These are phyloP conservation scores for Trachelus troglodyta DNA, from an alignment of 2,888 invertebrate species.

Conservation along the genomic window DNA sequence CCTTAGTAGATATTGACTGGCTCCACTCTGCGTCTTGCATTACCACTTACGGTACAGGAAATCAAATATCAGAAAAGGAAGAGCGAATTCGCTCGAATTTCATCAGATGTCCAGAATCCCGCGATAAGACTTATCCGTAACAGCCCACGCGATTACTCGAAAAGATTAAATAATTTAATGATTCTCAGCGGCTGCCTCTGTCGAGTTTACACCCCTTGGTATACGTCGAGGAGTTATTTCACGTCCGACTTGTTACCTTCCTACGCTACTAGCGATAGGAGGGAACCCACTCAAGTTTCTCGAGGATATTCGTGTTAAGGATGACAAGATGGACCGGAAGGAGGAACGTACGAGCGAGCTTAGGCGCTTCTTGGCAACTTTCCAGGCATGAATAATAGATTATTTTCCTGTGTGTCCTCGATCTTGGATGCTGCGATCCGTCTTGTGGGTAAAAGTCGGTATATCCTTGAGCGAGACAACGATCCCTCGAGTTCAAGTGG, in stretches of 20 bases:
- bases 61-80: not conserved
- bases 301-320: not conserved
- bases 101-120: not conserved
- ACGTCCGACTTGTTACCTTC: not conserved
- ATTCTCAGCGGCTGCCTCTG: too few relatives aligned
- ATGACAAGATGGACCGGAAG: not conserved
- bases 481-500: not conserved
- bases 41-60: not conserved
- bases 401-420: conserved; percentile 18
- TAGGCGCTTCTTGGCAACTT: conserved; percentile 23
- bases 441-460: not conserved
- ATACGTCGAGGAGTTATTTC: not conserved
- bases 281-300: not conserved
- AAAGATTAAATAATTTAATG: not conserved
- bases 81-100: not conserved
- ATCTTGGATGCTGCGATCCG: not conserved
- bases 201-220: not conserved
- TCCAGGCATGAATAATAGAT: conserved; percentile 36
- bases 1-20: not conserved
- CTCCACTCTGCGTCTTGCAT: not conserved
- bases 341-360: not conserved
- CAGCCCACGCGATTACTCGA: not conserved
- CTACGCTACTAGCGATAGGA: not conserved
- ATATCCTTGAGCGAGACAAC: not conserved
- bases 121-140: not conserved